Evolutionary conservation across 1,140 invertebrate genomes (phyloP).

Genomic region (Hirudo medicinalis): DNA sequence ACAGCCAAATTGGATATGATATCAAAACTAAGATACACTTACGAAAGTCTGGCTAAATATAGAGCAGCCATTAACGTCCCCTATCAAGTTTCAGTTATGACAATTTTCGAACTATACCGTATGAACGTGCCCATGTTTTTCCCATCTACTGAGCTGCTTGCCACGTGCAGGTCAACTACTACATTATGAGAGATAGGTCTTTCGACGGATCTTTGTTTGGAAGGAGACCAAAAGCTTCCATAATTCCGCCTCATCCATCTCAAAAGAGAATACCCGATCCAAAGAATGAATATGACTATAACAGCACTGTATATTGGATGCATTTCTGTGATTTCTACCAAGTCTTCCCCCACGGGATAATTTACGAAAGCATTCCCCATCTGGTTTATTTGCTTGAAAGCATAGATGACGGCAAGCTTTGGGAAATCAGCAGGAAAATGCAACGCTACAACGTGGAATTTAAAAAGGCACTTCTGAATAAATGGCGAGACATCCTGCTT

Average conservation of each 20-base stretch:
- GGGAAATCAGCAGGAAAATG: neutral
- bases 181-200: slow-evolving; percentile 18
- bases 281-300: slow-evolving; percentile 15
- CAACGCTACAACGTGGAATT: neutral
- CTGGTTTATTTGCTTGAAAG: neutral
- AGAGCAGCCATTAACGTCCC: slow-evolving; percentile 21
- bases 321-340: slow-evolving; percentile 13
- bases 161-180: slow-evolving; percentile 10
- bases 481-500: slow-evolving; percentile 1
- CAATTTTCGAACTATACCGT: slow-evolving; percentile 21
- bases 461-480: neutral
- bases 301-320: slow-evolving; percentile 3
- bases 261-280: slow-evolving; percentile 19
- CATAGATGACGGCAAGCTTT: neutral
- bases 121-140: slow-evolving; percentile 24
- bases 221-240: neutral
- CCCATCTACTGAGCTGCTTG: slow-evolving; percentile 20
- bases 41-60: slow-evolving; percentile 20
- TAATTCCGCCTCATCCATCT: slow-evolving; percentile 9
- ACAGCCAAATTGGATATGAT: too few relatives aligned
- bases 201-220: neutral
- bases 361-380: slow-evolving; percentile 8
- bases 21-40: neutral
- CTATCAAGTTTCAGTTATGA: slow-evolving; percentile 20
- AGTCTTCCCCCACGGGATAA: neutral